A percentile compares a stretch with the other conserved stretches of the same genome.
These are phyloP conservation scores for Blastobasis lacticolella DNA, from an alignment of 2,888 invertebrate genomes.

Conservation along the genomic window DNA sequence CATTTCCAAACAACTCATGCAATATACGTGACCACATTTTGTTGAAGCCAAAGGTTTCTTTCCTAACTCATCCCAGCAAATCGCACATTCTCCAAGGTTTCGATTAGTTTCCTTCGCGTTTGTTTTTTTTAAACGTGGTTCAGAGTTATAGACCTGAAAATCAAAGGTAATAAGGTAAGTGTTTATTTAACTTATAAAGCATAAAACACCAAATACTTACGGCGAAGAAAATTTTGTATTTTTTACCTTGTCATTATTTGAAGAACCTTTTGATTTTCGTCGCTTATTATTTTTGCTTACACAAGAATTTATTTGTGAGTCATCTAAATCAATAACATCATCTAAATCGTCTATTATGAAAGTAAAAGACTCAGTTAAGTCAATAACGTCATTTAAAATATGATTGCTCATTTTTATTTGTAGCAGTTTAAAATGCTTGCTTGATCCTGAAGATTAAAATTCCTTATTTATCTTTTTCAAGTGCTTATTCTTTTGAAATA, in stretches of 20 bases:
- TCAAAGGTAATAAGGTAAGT: no score
- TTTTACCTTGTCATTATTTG: not conserved
- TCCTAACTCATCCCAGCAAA: conserved; percentile 46
- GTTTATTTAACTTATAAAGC: no score
- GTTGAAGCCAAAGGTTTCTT: conserved; percentile 44
- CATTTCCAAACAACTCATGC: conserved; percentile 33
- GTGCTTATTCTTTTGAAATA: no score
- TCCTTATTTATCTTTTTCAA: no score
- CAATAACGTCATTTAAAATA: not conserved
- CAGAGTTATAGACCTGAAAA: no score
- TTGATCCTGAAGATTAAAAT: no score
- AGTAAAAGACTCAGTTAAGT: conserved; percentile 14
- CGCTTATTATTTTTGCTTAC: no score
- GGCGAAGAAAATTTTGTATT: no score
- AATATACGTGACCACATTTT: conserved; percentile 55
- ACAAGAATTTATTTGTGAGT: not conserved
- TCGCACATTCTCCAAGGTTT: conserved; percentile 38
- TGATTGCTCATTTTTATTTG: not conserved
- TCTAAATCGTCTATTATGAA: conserved; percentile 18
- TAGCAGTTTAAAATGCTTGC: no score
- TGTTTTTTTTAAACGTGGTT: no score
- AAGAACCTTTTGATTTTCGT: not conserved
- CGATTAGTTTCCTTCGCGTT: conserved; percentile 1
- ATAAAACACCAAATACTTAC: no score
- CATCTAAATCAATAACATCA: conserved; percentile 29